Percentiles rank a stretch among this genome's conserved stretches.
These are phyloP conservation scores for Leguminivora glycinivorella DNA, from an alignment of 1,140 invertebrate genomes.

Conservation along the genomic window DNA sequence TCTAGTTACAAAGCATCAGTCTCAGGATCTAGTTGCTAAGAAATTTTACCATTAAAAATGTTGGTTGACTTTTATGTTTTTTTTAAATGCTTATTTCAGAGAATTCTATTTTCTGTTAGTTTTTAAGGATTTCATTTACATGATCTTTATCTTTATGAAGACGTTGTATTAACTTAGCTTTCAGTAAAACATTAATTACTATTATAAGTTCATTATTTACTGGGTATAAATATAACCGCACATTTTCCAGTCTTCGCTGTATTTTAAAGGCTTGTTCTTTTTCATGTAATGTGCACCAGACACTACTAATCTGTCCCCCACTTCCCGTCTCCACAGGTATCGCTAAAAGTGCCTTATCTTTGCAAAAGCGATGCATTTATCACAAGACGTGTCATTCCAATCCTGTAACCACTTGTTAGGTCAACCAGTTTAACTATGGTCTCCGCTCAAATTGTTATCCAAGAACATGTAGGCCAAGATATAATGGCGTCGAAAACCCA, in stretches of 20 bases:
- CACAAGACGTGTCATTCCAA: conserved; percentile 5
- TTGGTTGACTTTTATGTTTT: no score
- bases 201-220: no score
- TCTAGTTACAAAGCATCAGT: background rate
- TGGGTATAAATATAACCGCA: no score
- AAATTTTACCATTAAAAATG: background rate
- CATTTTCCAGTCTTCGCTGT: background rate
- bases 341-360: conserved; percentile 20
- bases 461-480: background rate
- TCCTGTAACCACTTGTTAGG: background rate
- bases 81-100: no score
- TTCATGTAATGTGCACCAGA: background rate
- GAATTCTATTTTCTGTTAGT: background rate
- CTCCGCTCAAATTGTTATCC: background rate
- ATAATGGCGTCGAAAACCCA: background rate
- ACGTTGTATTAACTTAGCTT: no score
- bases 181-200: background rate
- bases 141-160: no score
- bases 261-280: background rate
- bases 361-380: conserved; percentile 21
- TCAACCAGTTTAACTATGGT: no score
- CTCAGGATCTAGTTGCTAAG: background rate
- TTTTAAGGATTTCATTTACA: no score
- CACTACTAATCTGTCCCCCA: conserved; percentile 1
- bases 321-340: conserved; percentile 16